A percentile compares a stretch with the other conserved stretches of the same genome.
phyloP scores from a whole-genome alignment of 2,888 invertebrate species.

The Cerastoderma edule region DNA sequence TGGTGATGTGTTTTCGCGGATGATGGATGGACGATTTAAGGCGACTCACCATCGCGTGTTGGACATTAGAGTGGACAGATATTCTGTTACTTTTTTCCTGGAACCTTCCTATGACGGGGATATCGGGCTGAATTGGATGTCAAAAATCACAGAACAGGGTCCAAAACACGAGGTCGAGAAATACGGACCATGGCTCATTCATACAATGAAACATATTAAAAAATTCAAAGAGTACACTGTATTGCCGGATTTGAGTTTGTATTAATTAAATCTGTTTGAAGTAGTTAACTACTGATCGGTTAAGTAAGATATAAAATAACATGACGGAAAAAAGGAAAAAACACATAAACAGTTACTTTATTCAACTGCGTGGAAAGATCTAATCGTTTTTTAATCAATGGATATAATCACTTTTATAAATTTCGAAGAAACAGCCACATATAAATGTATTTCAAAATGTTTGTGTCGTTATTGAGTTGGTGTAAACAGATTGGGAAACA shows the following conservation, averaged over 20 bases:
- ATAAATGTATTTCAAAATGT: too few relatives aligned
- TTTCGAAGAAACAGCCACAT: too few relatives aligned
- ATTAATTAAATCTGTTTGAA: too few relatives aligned
- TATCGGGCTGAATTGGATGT: conserved; percentile 52
- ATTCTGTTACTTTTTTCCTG: conserved; percentile 68
- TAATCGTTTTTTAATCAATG: too few relatives aligned
- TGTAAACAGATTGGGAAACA: too few relatives aligned
- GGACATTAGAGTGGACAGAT: conserved; percentile 58
- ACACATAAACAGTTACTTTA: too few relatives aligned
- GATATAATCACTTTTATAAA: too few relatives aligned
- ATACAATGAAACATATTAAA: conserved; percentile 46
- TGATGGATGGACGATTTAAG: conserved; percentile 63
- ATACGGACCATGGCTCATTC: conserved; percentile 50
- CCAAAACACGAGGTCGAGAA: conserved; percentile 37
- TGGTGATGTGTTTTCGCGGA: conserved; percentile 64
- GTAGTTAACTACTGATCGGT: too few relatives aligned
- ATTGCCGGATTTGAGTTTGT: conserved; percentile 64
- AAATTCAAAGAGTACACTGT: conserved; percentile 65
- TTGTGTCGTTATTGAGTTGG: too few relatives aligned
- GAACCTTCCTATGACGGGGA: conserved; percentile 61
- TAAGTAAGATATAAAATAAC: too few relatives aligned
- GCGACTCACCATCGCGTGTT: conserved; percentile 66
- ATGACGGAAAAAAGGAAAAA: too few relatives aligned
- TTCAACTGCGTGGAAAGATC: too few relatives aligned
- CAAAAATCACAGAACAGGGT: conserved; percentile 31